phyloP scores from a whole-genome alignment of 92 coral and sea anemone genomes.

The Nematostella vectensis region DNA sequence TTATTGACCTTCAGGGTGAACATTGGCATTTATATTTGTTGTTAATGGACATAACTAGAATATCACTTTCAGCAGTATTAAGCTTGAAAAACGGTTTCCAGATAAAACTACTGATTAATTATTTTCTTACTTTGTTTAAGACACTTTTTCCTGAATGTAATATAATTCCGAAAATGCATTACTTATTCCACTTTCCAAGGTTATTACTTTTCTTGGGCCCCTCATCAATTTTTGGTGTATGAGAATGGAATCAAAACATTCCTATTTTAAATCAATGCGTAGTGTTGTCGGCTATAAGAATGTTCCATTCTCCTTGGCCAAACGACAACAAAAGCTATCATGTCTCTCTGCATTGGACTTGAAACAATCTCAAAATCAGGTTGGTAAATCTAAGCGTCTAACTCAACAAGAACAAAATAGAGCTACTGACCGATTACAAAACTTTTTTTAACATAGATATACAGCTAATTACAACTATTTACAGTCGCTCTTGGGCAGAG shows the following conservation, averaged over 20 bases:
- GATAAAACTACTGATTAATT: slow-evolving; percentile 23
- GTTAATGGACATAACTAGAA: slow-evolving; percentile 33
- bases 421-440: slow-evolving; percentile 12
- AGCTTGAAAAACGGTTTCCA: slow-evolving; percentile 24
- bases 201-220: slow-evolving; percentile 58
- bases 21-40: slow-evolving; percentile 24
- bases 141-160: slow-evolving; percentile 22
- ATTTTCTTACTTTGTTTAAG: slow-evolving; percentile 29
- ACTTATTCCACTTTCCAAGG: slow-evolving; percentile 52
- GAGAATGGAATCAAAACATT: slow-evolving; percentile 53
- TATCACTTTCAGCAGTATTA: slow-evolving; percentile 31
- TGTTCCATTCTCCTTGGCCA: slow-evolving; percentile 52
- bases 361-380: slow-evolving; percentile 2
- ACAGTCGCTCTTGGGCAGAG: slow-evolving; percentile 26
- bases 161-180: slow-evolving; percentile 58
- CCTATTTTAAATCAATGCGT: slow-evolving; percentile 48
- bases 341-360: slow-evolving; percentile 2
- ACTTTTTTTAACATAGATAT: slow-evolving; percentile 8
- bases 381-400: slow-evolving; percentile 9
- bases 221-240: slow-evolving; percentile 53
- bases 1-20: slow-evolving; percentile 32
- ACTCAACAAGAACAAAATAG: slow-evolving; percentile 10
- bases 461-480: slow-evolving; percentile 2
- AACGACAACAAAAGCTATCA: slow-evolving; percentile 37
- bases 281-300: slow-evolving; percentile 41